Evolutionary conservation across 2,113 vertebrate genomes (phyloP).

Genomic region (Diadophis punctatus): DNA sequence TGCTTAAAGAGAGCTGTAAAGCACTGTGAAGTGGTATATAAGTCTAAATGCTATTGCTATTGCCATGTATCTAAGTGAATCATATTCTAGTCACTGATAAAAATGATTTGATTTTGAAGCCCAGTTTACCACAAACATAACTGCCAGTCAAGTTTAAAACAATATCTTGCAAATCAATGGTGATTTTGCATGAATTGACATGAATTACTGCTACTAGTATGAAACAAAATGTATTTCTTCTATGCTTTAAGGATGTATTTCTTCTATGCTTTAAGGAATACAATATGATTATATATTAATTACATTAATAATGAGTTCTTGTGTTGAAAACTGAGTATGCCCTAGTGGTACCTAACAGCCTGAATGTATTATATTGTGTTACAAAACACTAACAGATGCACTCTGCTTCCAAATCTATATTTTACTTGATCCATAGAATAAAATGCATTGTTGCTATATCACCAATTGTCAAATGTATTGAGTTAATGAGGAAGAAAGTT

Average conservation of each 20-base stretch:
- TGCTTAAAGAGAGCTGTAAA: background rate
- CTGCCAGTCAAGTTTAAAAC: background rate
- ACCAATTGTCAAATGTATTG: background rate
- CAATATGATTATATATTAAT: constrained; percentile 4
- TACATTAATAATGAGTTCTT: background rate
- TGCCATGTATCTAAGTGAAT: background rate
- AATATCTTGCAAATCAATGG: background rate
- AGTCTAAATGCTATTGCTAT: background rate
- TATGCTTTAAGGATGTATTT: background rate
- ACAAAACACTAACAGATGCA: background rate
- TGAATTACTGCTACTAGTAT: background rate
- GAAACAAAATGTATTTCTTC: background rate
- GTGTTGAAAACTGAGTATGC: background rate
- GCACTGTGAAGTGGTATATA: background rate
- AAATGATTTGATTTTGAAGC: background rate
- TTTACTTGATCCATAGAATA: background rate
- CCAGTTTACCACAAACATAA: background rate
- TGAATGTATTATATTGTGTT: background rate
- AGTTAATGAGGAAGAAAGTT: constrained; percentile 20
- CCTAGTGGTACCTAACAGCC: background rate
- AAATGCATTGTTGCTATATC: background rate
- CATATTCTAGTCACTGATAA: background rate
- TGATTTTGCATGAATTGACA: background rate
- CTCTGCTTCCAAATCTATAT: background rate
- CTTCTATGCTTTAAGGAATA: background rate